Evolutionary conservation across 2,888 invertebrate genomes (phyloP).

Genomic region (Macrophya alboannulata): DNA sequence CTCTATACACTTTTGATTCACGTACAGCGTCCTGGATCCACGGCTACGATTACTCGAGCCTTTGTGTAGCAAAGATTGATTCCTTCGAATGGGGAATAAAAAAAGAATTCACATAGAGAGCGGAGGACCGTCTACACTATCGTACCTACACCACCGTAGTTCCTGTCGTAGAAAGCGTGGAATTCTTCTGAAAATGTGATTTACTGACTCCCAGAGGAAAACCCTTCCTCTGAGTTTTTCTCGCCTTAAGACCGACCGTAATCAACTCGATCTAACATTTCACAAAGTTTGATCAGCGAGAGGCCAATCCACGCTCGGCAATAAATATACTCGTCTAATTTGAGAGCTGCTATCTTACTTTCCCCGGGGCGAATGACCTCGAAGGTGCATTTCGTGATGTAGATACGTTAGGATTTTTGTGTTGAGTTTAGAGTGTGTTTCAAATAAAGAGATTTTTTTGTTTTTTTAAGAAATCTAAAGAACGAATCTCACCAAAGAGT

Average conservation of each 20-base stretch:
- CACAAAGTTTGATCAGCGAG: not conserved
- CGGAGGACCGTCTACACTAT: not conserved
- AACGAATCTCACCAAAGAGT: slow-evolving; percentile 7
- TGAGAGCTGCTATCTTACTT: not conserved
- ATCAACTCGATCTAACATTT: slow-evolving; percentile 1
- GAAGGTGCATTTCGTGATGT: not conserved
- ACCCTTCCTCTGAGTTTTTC: not conserved
- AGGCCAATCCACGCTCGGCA: not conserved
- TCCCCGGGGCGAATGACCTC: not conserved
- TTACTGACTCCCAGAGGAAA: not conserved
- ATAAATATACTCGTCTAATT: not conserved
- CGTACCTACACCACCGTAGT: not conserved
- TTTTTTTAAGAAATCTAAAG: not conserved
- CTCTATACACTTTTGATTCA: not conserved
- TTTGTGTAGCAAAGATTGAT: slow-evolving; percentile 5
- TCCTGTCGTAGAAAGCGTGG: not conserved
- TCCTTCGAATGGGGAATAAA: not conserved
- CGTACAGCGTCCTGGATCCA: not conserved
- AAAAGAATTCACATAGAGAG: not conserved
- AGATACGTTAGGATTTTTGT: not conserved
- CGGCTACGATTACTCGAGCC: not conserved
- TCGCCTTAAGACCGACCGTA: not conserved
- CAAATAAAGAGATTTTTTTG: not conserved
- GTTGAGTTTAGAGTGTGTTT: not conserved
- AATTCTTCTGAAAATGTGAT: not conserved